phyloP scores from a whole-genome alignment of 2,888 invertebrate species.

The Lycia hirtaria region DNA sequence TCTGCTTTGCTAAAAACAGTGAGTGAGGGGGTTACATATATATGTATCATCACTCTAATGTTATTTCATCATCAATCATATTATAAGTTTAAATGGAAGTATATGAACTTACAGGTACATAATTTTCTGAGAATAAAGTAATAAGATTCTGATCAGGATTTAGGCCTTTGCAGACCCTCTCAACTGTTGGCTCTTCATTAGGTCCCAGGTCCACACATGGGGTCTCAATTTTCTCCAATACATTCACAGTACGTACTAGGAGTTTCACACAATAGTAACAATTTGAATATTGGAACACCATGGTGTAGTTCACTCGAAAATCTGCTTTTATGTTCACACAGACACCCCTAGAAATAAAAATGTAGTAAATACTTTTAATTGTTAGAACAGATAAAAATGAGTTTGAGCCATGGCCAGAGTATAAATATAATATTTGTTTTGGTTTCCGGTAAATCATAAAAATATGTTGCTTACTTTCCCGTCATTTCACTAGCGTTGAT shows the following conservation, averaged over 20 bases:
- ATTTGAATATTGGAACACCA: constrained; percentile 89
- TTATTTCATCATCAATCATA: no score
- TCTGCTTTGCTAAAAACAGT: no score
- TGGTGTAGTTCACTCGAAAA: constrained; percentile 92
- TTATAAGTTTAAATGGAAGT: background rate
- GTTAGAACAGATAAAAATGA: background rate
- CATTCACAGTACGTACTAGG: constrained; percentile 93
- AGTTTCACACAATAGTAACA: constrained; percentile 95
- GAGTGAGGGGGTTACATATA: no score
- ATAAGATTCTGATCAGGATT: constrained; percentile 92
- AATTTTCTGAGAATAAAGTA: constrained; percentile 95
- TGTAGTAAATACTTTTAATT: background rate
- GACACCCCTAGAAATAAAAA: constrained; percentile 82
- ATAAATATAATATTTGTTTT: background rate
- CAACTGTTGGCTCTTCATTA: constrained; percentile 88
- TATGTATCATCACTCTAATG: no score
- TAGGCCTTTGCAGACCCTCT: constrained; percentile 90
- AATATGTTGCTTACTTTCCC: constrained; percentile 67
- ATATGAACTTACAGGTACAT: constrained; percentile 87
- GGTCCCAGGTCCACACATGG: constrained; percentile 90
- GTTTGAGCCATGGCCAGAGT: background rate
- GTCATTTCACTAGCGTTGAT: constrained; percentile 93
- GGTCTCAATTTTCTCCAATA: constrained; percentile 95
- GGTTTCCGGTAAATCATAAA: constrained; percentile 14
- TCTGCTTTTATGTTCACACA: constrained; percentile 91